Conservation (phyloP, 92 coral and sea anemone genomes). For the Porites rus region DNA sequence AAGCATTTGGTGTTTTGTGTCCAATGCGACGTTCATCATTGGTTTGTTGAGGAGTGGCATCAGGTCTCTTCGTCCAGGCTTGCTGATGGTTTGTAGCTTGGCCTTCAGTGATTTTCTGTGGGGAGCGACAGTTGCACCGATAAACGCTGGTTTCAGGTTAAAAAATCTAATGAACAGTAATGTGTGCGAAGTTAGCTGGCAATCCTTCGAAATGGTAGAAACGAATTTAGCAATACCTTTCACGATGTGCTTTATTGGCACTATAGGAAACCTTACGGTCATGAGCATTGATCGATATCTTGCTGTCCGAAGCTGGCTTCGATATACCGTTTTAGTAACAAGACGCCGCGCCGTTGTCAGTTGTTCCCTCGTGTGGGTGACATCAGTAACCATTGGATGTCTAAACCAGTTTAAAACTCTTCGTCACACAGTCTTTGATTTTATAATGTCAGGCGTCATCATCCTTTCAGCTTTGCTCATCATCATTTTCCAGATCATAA, state of each 20-base stretch:
- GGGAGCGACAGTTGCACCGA: background rate
- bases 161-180: background rate
- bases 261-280: background rate
- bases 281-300: background rate
- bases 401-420: background rate
- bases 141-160: background rate
- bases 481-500: background rate
- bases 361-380: background rate
- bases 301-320: background rate
- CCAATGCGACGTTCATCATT: background rate
- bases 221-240: background rate
- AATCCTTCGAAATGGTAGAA: too few species aligned
- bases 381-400: background rate
- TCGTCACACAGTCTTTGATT: background rate
- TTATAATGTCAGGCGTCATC: background rate
- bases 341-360: background rate
- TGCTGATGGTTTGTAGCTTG: constrained; percentile 13
- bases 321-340: background rate
- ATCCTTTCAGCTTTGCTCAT: background rate
- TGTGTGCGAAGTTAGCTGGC: background rate
- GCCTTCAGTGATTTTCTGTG: background rate
- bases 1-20: constrained; percentile 17
- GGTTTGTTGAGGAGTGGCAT: background rate
- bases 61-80: constrained; percentile 17
- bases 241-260: background rate